phyloP scores from a whole-genome alignment of 2,888 invertebrate genomes.

The Diarsia mendica region DNA sequence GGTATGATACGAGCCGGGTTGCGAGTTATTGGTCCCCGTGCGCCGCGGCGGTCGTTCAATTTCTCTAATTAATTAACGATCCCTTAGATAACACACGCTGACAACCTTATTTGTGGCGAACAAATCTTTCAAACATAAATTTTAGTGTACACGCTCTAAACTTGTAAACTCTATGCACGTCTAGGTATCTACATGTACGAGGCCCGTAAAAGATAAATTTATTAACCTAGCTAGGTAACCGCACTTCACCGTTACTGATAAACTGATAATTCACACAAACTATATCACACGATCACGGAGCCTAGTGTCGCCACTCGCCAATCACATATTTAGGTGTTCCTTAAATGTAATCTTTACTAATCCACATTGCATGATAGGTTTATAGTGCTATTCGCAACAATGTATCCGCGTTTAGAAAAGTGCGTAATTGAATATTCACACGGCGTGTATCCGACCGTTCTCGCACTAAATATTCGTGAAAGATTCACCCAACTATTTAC shows the following conservation, averaged over 20 bases:
- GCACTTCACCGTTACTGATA: constrained; percentile 72
- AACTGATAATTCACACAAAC: constrained; percentile 73
- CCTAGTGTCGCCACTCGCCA: constrained; percentile 45
- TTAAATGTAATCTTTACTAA: constrained; percentile 69
- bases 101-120: constrained; percentile 90
- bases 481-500: constrained; percentile 84
- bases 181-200: constrained; percentile 76
- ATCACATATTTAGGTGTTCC: constrained; percentile 69
- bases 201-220: constrained; percentile 81
- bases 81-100: constrained; percentile 89
- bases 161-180: constrained; percentile 87
- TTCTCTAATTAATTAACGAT: constrained; percentile 91
- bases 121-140: constrained; percentile 90
- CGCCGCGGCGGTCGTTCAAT: constrained; percentile 88
- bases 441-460: constrained; percentile 74
- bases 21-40: constrained; percentile 90
- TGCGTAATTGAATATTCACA: constrained; percentile 80
- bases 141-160: constrained; percentile 88
- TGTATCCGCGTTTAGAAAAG: constrained; percentile 78
- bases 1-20: constrained; percentile 89
- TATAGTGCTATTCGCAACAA: constrained; percentile 72
- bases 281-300: constrained; percentile 70
- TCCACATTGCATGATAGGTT: constrained; percentile 75
- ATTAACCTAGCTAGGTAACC: constrained; percentile 71
- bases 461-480: constrained; percentile 83